Evolutionary conservation across 2,888 invertebrate genomes (phyloP).

Genomic region (Drosophila histrio): DNA sequence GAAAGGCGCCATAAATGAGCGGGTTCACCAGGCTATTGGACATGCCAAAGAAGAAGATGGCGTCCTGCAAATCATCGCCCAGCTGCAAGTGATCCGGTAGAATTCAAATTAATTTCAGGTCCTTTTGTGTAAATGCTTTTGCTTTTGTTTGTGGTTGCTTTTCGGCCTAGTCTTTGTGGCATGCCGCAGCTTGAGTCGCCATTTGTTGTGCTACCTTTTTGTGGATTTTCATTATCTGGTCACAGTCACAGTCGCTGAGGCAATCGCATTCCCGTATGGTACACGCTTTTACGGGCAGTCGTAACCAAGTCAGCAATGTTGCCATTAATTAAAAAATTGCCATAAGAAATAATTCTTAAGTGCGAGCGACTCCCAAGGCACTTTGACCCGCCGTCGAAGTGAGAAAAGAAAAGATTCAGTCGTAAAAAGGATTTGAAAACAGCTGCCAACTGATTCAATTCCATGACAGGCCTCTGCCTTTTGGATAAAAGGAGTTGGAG

Average conservation of each 20-base stretch:
- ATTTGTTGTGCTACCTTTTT: conserved; percentile 35
- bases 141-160: not conserved
- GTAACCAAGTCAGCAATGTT: conserved; percentile 40
- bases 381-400: conserved; percentile 1
- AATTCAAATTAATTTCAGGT: conserved; percentile 48
- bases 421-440: conserved; percentile 43
- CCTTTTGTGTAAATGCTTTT: conserved; percentile 3
- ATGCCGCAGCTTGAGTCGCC: conserved; percentile 10
- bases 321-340: conserved; percentile 68
- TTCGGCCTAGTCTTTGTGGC: conserved; percentile 1
- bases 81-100: conserved; percentile 84
- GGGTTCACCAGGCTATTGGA: conserved; percentile 94
- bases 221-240: conserved; percentile 34
- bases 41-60: conserved; percentile 94
- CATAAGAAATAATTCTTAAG: conserved; percentile 64
- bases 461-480: not conserved
- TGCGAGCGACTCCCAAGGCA: conserved; percentile 2
- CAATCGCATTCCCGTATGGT: conserved; percentile 1
- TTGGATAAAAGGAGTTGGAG: not conserved
- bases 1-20: conserved; percentile 94
- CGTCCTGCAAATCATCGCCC: conserved; percentile 88
- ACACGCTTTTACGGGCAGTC: conserved; percentile 34
- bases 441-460: conserved; percentile 41
- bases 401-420: conserved; percentile 12
- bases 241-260: conserved; percentile 3